Evolutionary conservation across 2,888 invertebrate genomes (phyloP).

Genomic region (Lucinisca nassula): DNA sequence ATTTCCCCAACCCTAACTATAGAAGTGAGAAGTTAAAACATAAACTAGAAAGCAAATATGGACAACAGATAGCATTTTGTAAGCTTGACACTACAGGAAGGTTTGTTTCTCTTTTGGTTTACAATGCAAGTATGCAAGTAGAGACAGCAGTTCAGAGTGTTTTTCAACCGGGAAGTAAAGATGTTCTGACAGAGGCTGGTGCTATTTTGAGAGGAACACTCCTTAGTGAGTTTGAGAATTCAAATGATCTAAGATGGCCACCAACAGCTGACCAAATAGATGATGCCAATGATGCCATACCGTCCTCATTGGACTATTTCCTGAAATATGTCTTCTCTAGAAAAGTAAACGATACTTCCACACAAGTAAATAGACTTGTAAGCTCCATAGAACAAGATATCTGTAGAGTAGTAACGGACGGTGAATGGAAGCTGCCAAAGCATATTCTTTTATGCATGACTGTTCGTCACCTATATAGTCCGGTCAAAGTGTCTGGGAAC

Average conservation of each 20-base stretch:
- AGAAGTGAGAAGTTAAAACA: conserved; percentile 14
- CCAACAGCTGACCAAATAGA: conserved; percentile 35
- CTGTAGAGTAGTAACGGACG: conserved; percentile 64
- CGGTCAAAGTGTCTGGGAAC: too few species aligned
- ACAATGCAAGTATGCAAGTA: conserved; percentile 8
- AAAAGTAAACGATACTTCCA: not conserved
- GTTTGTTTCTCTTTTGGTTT: conserved; percentile 30
- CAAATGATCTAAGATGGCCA: conserved; percentile 36
- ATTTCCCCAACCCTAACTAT: conserved; percentile 28
- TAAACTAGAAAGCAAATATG: conserved; percentile 14
- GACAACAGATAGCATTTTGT: conserved; percentile 4
- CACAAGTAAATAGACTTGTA: conserved; percentile 31
- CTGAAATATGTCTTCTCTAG: conserved; percentile 33
- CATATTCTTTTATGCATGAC: conserved; percentile 59
- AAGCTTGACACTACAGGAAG: conserved; percentile 1
- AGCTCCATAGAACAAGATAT: conserved; percentile 62
- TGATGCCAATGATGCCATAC: not conserved
- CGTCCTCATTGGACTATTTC: conserved; percentile 6
- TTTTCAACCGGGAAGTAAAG: conserved; percentile 8
- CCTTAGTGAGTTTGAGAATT: conserved; percentile 24
- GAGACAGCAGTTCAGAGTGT: conserved; percentile 31
- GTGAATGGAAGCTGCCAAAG: conserved; percentile 59
- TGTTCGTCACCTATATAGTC: conserved; percentile 53
- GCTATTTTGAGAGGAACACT: conserved; percentile 18
- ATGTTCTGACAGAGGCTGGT: conserved; percentile 25